Base-by-base conservation (phyloP, 1,140 invertebrate species). In the Melanaphis sacchari region DNA sequence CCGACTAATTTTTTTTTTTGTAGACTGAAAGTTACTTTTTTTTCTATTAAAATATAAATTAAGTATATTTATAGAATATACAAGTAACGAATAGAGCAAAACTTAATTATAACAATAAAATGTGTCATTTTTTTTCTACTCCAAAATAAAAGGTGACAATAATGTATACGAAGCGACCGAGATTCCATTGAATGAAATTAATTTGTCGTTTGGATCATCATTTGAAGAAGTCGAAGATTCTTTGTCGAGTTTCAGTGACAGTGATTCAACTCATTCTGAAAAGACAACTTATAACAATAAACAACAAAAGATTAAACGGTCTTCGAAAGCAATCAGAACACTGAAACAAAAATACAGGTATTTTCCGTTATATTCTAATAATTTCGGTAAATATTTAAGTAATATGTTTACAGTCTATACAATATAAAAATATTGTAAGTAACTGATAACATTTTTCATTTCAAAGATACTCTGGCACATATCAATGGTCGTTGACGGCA, bases 401-500 rank as follows among this genome's bases (percentile, higher is more conserved):
- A 31, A 6, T 40, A 24, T 40, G 4, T 82, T 2, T 38, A 40
- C 1, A 36, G 6, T 26, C 8, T 43, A 82, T 82, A 82, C 38
- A 84, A 26, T 41, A 41, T 38, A 43, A 43, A 43, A n/a, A 31
- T 31, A 43, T 21, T n/a, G 3, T 36, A 49, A 31, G 7, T 21
- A 43, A 18, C 49, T 87, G 7, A 36, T 36, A 15, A 87, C 7
- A 89, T 38, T 54, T 7, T 24, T 90, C 5, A 40, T 59, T 90
- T 24, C 43, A 52, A 49, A 93, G 91, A 38, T 93, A 93, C 21
- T 84, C 91, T 18, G 46, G 91, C 21, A 93, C 88, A 4, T 93
- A 90, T 49, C 96, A 96, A 94, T 98, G 98, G 98, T 97, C 96
- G 93, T 94, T 96, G 21, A 96, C 97, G 94, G 95, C 97, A 84